Base-by-base conservation (phyloP, 2,113 vertebrate species). In the Pterocles burchelli region DNA sequence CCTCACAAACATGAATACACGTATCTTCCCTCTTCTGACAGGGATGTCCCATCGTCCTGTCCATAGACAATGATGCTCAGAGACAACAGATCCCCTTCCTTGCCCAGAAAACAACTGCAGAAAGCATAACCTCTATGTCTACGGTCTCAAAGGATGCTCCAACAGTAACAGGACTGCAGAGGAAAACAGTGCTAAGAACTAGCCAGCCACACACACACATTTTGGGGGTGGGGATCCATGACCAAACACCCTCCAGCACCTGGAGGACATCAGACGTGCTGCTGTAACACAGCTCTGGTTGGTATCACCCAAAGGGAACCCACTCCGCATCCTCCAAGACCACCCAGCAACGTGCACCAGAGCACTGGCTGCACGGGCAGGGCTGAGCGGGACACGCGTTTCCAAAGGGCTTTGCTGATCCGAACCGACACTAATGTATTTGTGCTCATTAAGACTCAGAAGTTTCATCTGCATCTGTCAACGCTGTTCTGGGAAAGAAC, bases 61-160 rank as follows among this genome's bases (percentile, higher is more conserved):
- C 34, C 2, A 3, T 8, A 67, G 17, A 33, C 49, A 45, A 1
- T 0, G 2, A 24, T 17, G 28, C 43, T 52, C 59, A 48, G 49
- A 61, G 36, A 38, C 71, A 65, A 2, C 28, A 34, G 1, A 33
- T 8, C 33, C 57, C 51, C 22, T 8, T 24, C 17, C 66, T 48
- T 6, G 3, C 46, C 25, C 38, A 52, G 19, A 3, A 12, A 33
- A 28, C 55, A 67, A 4, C 0, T n/a, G 63, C 41, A 57, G 76
- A 36, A 17, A 54, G 31, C 51, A 46, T 6, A 58, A 62, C 17
- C 28, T 1, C 0, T 21, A n/a, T 4, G 2, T 19, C 24, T 6
- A 1, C 21, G 7, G 0, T 2, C 17, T 0, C 48, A 36, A 43
- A 20, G 0, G 19, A 13, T 4, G 22, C 62, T 76, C 79, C 54